Evolutionary conservation across 2,113 vertebrate genomes (phyloP), one percentile per base, ranked within the genome.

Genomic region (Cavia aperea): DNA sequence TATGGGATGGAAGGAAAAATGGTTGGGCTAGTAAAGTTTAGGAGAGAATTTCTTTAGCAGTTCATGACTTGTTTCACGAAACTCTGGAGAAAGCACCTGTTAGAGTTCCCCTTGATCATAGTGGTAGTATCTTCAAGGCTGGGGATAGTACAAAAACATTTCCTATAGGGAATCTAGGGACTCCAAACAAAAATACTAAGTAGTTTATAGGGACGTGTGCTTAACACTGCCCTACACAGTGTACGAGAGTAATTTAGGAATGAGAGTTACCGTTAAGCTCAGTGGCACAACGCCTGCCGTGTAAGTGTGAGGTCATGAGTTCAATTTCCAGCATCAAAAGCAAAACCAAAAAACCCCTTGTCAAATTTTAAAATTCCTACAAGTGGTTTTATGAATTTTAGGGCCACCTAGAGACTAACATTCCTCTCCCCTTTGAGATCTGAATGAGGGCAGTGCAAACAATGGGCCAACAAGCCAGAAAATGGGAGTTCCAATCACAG

Each of bases 61-160:
- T 83, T 84, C 39, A 77, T 36, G n/a, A 3, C 68, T 94, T 66
- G 92, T 93, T 95, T 95, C n/a, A 39, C 51, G 54, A n/a, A 93
- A 51, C 15, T n/a, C 14, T 54, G 23, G 36, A 39, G 68, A 72
- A 87, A 90, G 29, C 36, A 63, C 21, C 39, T 65, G 65, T 88
- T 54, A 89, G 36, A 23, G 2, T 77, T 93, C 54, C 65, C 39
- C 33, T 95, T 62, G 36, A 36, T 85, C 36, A 58, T 24, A 60
- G 43, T 51, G 88, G 26, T 65, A 33, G n/a, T 90, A 66, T 58
- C n/a, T 89, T 95, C 77, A 81, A 70, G n/a, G 8, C 73, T 58
- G 56, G n/a, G 24, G 2, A 49, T 75, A n/a, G n/a, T 92, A 12
- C 60, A 14, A 77, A 92, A 70, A 62, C 21, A 60, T 88, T 96